phyloP scores from a whole-genome alignment of 1,140 invertebrate species.

The Saccostrea glomerata region DNA sequence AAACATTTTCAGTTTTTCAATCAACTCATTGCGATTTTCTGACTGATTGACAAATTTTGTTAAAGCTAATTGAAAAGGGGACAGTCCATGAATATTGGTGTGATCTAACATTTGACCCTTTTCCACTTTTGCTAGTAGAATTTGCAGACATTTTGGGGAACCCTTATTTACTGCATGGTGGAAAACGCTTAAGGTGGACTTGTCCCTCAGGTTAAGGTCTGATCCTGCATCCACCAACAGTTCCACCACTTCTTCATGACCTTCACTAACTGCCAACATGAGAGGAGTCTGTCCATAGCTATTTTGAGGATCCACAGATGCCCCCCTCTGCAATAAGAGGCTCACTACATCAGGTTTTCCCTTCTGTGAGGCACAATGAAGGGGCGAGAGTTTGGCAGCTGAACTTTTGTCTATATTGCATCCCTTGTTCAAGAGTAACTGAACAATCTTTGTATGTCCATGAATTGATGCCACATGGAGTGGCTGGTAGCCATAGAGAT shows the following conservation, averaged over 20 bases:
- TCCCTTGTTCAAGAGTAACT: neutral
- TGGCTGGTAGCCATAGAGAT: neutral
- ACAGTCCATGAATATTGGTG: slow-evolving; percentile 10
- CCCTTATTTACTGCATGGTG: neutral
- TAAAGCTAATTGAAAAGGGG: slow-evolving; percentile 4
- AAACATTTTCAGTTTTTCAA: slow-evolving; percentile 23
- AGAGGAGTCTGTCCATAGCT: slow-evolving; percentile 1
- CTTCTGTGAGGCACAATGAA: neutral
- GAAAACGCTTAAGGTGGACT: neutral
- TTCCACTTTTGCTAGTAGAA: neutral
- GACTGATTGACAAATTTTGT: neutral
- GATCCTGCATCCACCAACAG: neutral
- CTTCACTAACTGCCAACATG: neutral
- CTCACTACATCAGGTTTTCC: neutral
- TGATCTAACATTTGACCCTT: neutral
- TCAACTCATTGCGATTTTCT: neutral
- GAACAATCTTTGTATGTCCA: neutral
- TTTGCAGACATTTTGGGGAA: neutral
- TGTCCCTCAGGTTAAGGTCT: slow-evolving; percentile 1
- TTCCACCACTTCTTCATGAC: neutral
- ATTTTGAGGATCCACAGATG: neutral
- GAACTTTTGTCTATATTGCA: neutral
- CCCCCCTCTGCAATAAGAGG: neutral
- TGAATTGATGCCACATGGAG: slow-evolving; percentile 4
- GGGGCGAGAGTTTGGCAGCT: neutral